Evolutionary conservation across 2,113 vertebrate genomes (phyloP).

Genomic region (Sylvilagus bachmani): DNA sequence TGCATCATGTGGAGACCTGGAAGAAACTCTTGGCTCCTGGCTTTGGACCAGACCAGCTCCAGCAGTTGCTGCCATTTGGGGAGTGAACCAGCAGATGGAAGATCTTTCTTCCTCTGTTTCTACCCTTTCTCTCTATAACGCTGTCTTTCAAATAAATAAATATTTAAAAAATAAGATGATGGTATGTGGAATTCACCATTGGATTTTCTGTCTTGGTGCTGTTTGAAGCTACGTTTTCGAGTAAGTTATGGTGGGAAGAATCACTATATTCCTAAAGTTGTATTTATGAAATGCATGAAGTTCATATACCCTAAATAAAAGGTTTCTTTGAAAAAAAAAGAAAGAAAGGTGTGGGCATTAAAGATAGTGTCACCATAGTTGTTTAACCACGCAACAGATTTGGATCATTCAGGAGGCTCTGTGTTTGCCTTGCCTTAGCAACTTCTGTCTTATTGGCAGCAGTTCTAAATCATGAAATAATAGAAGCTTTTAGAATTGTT

Average conservation of each 20-base stretch:
- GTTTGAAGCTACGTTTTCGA: not conserved
- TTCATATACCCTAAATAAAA: too few relatives aligned
- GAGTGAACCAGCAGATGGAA: too few relatives aligned
- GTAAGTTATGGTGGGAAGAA: not conserved
- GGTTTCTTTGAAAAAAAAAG: too few relatives aligned
- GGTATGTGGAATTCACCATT: not conserved
- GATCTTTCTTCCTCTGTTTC: too few relatives aligned
- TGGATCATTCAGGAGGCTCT: not conserved
- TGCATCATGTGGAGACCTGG: too few relatives aligned
- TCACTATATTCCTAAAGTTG: too few relatives aligned
- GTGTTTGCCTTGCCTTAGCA: fast-evolving
- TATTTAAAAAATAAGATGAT: not conserved
- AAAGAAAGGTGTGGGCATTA: not conserved
- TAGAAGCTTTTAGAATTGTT: not conserved
- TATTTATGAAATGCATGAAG: too few relatives aligned
- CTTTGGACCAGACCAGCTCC: too few relatives aligned
- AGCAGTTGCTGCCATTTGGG: too few relatives aligned
- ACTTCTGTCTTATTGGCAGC: not conserved
- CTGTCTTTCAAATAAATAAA: too few relatives aligned
- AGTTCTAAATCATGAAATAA: not conserved
- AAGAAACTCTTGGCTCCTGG: too few relatives aligned
- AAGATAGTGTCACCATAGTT: not conserved
- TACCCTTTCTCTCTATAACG: too few relatives aligned
- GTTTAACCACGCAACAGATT: not conserved
- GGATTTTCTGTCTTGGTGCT: not conserved